A percentile compares a stretch with the other conserved stretches of the same genome.
Evolutionary conservation across 1,140 invertebrate genomes (phyloP).

Genomic region (Leguminivora glycinivorella): DNA sequence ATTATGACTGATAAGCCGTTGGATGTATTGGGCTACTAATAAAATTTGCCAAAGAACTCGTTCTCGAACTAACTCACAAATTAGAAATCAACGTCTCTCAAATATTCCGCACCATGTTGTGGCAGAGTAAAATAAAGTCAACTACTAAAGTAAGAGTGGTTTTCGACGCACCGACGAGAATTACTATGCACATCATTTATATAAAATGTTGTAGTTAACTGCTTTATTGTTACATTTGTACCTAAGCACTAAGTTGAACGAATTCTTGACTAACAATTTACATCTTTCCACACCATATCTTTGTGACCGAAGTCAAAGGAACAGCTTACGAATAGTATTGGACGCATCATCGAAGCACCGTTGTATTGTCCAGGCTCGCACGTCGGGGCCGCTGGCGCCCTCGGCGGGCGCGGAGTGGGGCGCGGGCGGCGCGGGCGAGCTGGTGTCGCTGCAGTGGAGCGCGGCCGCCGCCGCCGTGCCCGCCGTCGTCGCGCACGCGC

Average conservation of each 20-base stretch:
- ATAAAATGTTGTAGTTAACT: not conserved
- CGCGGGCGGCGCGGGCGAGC: conserved; percentile 80
- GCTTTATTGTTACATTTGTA: too few species aligned
- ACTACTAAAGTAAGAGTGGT: not conserved
- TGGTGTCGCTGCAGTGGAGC: conserved; percentile 90
- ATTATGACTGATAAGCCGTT: not conserved
- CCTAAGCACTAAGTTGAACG: too few species aligned
- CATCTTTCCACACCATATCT: too few species aligned
- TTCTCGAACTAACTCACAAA: not conserved
- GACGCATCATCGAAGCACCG: not conserved
- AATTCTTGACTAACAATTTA: too few species aligned
- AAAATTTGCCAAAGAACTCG: not conserved
- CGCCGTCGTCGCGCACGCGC: conserved; percentile 94
- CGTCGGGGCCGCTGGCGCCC: conserved; percentile 16
- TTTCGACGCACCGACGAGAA: not conserved
- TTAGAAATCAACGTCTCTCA: not conserved
- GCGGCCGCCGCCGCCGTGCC: conserved; percentile 91
- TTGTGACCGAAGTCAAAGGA: too few species aligned
- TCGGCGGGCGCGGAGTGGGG: conserved; percentile 43
- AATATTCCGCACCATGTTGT: not conserved
- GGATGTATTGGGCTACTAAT: not conserved
- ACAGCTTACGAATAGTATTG: too few species aligned
- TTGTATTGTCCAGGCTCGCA: conserved; percentile 34
- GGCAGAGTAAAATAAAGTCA: not conserved
- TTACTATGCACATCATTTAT: too few species aligned